Conservation (phyloP, 2,888 invertebrate species). For the Cacoxenus indagator region DNA sequence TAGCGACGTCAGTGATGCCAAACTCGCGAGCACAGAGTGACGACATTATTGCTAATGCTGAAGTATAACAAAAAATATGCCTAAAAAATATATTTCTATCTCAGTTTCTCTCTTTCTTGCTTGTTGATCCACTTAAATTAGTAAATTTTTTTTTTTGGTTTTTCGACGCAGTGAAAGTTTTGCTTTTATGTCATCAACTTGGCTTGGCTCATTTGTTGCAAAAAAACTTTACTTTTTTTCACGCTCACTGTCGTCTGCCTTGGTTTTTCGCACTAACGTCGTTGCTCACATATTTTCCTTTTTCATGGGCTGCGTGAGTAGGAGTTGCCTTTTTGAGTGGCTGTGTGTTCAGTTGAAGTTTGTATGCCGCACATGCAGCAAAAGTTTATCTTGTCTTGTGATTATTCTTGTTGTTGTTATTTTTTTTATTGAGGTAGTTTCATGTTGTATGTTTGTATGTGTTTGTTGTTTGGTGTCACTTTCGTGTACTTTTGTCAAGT, state of each 20-base stretch:
- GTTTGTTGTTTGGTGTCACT: not conserved
- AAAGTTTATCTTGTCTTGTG: too few relatives aligned
- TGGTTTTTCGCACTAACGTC: not conserved
- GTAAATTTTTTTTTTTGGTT: not conserved
- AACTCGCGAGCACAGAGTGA: not conserved
- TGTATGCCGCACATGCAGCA: too few relatives aligned
- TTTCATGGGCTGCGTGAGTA: too few relatives aligned
- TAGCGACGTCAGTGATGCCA: too few relatives aligned
- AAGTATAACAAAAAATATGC: too few relatives aligned
- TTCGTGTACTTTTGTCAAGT: not conserved
- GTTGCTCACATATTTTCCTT: not conserved
- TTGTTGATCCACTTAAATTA: constrained; percentile 2
- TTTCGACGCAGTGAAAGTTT: constrained; percentile 14
- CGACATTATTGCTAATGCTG: not conserved
- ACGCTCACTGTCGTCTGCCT: constrained; percentile 19
- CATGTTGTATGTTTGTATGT: not conserved
- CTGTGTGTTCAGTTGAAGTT: too few relatives aligned
- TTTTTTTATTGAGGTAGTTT: too few relatives aligned
- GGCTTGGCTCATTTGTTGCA: constrained; percentile 20
- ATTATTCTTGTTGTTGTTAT: too few relatives aligned
- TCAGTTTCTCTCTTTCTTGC: not conserved
- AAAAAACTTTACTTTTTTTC: constrained; percentile 13
- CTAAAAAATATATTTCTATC: not conserved
- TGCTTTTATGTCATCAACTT: constrained; percentile 20
- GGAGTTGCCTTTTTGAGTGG: too few relatives aligned